Evolutionary conservation across 2,113 vertebrate species (phyloP).

Genomic region (Oxyruncus cristatus): DNA sequence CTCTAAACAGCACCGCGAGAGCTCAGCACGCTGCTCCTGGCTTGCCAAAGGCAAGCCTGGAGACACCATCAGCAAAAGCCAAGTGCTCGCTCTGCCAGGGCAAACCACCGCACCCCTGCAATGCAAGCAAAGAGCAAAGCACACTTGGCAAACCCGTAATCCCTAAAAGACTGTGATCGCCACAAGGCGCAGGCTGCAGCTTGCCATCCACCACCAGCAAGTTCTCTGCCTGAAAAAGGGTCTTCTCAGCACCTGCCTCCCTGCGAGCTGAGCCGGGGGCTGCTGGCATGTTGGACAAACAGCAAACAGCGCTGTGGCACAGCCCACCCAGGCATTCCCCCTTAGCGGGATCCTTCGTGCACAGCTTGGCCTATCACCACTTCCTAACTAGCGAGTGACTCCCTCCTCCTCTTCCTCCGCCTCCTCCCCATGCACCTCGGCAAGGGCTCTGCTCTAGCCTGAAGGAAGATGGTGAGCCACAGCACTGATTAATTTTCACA

Average conservation of each 20-base stretch:
- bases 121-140: not conserved
- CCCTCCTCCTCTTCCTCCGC: not conserved
- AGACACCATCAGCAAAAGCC: not conserved
- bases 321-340: not conserved
- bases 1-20: not conserved
- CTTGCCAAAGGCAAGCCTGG: not conserved
- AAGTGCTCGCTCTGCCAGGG: not conserved
- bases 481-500: constrained; percentile 57
- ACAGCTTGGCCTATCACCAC: not conserved
- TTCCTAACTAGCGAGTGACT: not conserved
- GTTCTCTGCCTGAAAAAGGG: not conserved
- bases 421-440: not conserved
- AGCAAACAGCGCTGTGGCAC: not conserved
- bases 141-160: not conserved
- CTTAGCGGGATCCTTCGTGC: not conserved
- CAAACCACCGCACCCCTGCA: not conserved
- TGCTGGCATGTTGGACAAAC: not conserved
- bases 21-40: not conserved
- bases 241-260: not conserved
- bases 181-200: not conserved
- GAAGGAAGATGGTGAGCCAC: constrained; percentile 31
- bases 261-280: not conserved
- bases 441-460: constrained; percentile 14
- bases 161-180: rapidly evolving
- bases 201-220: rapidly evolving